phyloP scores from a whole-genome alignment of 2,113 vertebrate genomes.

The Myotis lucifugus region DNA sequence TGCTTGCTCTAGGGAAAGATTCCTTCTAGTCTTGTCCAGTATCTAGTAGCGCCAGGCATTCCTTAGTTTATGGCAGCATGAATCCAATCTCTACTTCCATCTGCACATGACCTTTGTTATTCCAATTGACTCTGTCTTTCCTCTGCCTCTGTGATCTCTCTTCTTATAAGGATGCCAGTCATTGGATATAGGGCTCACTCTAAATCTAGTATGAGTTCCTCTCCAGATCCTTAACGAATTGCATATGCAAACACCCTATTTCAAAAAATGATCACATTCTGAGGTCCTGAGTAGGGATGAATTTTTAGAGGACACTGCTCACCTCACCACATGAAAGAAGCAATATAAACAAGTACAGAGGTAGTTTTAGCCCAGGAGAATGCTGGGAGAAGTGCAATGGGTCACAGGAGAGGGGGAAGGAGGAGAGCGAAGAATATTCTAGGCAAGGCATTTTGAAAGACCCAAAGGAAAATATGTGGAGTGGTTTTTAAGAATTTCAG shows the following conservation, averaged over 20 bases:
- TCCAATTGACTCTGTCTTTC: background rate
- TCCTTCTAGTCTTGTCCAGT: background rate
- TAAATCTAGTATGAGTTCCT: background rate
- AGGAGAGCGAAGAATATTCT: background rate
- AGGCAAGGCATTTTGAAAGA: background rate
- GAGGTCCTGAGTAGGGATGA: background rate
- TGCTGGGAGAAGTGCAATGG: background rate
- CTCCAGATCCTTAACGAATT: background rate
- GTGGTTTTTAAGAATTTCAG: background rate
- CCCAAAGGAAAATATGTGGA: background rate
- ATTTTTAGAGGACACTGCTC: background rate
- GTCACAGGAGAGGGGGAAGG: background rate
- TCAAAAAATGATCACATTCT: background rate
- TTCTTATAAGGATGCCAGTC: background rate
- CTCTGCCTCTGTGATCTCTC: background rate
- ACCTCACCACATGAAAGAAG: background rate
- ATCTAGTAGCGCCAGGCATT: background rate
- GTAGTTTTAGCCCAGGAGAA: background rate
- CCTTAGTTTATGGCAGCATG: background rate
- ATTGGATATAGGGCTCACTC: no score
- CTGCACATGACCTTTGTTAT: background rate
- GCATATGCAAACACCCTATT: background rate
- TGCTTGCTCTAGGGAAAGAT: background rate
- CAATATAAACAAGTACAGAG: background rate
- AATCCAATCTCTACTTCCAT: background rate